Evolutionary conservation across 2,797 vertebrate genomes (phyloP), one percentile per base, ranked within the genome.

Genomic region (Clamator glandarius): DNA sequence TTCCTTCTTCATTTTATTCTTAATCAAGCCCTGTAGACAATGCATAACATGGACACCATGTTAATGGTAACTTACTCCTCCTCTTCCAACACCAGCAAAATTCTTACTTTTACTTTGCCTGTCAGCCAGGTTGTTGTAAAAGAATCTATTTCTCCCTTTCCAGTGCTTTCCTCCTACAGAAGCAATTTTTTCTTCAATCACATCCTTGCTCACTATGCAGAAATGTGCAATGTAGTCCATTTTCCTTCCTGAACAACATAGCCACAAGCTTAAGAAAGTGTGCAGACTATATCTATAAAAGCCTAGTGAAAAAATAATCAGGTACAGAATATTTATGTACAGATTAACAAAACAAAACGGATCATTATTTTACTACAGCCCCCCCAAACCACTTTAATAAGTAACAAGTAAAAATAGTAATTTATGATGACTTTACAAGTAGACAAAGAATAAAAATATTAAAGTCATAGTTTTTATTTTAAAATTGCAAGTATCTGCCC

Each of bases 201-300:
- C 19, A 31, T 63, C 24, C 33, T 78, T 89, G 44, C 19, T 90
- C 25, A 44, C 61, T 92, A 14, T 57, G 73, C 48, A 75, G 57
- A 86, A 83, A 74, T 67, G 20, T 64, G 20, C 46, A 72, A 75
- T 50, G 29, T 6, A 20, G 13, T 39, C 20, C 33, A 67, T 94
- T 95, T 93, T 93, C 80, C 84, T 83, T 88, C 26, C 52, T 57
- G 33, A 23, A 85, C 61, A 83, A 16, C 6, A 35, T 5, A 70
- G 28, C 39, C 39, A 54, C 8, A 63, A 69, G 29, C 12, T 85
- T 83, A 55, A 59, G 42, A 62, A 85, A 26, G 21, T 52, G 66
- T 52, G 9, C 36, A 58, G 61, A 62, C n/a, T n/a, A n/a, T n/a
- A n/a, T 48, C 24, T 74, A 20, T 33, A 80, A 91, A 85, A 50